These are phyloP conservation scores for Lagorchestes hirsutus DNA, from an alignment of 2,797 vertebrate species.

Conservation along the genomic window DNA sequence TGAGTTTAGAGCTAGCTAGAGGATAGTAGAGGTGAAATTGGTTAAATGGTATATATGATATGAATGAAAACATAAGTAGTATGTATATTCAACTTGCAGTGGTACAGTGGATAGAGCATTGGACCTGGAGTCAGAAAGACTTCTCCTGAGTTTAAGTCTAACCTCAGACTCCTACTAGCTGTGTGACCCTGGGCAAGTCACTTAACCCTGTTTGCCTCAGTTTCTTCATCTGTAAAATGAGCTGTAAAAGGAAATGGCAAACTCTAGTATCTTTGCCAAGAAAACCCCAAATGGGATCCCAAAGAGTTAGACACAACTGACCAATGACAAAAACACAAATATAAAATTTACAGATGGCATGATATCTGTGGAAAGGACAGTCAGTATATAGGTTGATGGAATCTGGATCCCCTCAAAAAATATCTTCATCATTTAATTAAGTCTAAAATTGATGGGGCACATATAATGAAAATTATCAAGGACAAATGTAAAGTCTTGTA, in stretches of 20 bases:
- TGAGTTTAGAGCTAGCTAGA: background rate
- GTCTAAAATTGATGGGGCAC: background rate
- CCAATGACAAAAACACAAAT: background rate
- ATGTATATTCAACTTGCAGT: background rate
- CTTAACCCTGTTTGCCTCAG: too few relatives aligned
- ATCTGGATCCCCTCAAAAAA: background rate
- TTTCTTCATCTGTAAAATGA: too few relatives aligned
- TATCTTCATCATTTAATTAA: background rate
- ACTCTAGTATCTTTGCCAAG: too few relatives aligned
- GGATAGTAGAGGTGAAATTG: background rate
- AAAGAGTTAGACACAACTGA: too few relatives aligned
- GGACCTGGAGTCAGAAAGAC: too few relatives aligned
- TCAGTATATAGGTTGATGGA: background rate
- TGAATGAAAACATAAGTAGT: background rate
- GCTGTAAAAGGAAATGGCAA: too few relatives aligned
- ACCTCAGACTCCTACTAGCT: too few relatives aligned
- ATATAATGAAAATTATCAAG: background rate
- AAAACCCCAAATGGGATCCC: too few relatives aligned
- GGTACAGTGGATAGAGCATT: too few relatives aligned
- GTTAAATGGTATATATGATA: background rate
- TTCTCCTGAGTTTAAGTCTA: too few relatives aligned
- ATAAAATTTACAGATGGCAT: background rate
- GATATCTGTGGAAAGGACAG: background rate
- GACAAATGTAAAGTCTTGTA: background rate
- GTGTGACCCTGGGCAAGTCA: too few relatives aligned